Evolutionary conservation across 2,888 invertebrate species (phyloP), one percentile per base, ranked within the genome.

Genomic region (Synergus itoensis): DNA sequence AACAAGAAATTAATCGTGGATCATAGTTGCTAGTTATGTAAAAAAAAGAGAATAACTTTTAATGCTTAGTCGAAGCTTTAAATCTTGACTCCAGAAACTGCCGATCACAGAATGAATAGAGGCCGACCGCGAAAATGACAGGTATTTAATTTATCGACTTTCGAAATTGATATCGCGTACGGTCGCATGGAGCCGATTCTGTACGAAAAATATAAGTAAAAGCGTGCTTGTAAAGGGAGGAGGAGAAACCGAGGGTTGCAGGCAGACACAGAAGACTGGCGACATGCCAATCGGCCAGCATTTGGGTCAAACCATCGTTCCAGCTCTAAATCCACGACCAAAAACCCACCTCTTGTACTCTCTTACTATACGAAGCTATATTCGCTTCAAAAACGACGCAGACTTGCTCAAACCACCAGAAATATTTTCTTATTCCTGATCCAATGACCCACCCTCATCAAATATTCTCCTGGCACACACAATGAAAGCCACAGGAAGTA

Each of bases 261-360:
- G 81, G 82, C 80, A 76, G 80, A 77, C 88, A 89, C 83, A 85
- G 87, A 84, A 83, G 85, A 86, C 87, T 91, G 91, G 91, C 91
- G 80, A 76, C 18, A 73, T 79, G 88, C 91, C 91, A 91, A 88
- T 86, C 84, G 85, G 81, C 82, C 86, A 81, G 85, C 86, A 90
- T 91, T 89, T 89, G 84, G 90, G 89, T 90, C 89, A 89, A 88
- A 83, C 79, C 83, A 80, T 79, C 81, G 76, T 73, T 69, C 69
- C 14, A 67, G 48, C 45, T 48, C 18, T 69, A 48, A 45, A 69
- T 69, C 48, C 67, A 45, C 28, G 69, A 69, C 69, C 69, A 48
- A 48, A 69, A 69, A 69, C 21, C 28, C 45, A 69, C 21, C 45
- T 48, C 69, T 28, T 69, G 16, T 48, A 28, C 45, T 48, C 69